A percentile compares a stretch with the other conserved stretches of the same genome.
Evolutionary conservation across 2,888 invertebrate species (phyloP).

Genomic region (Camponotus fellah): DNA sequence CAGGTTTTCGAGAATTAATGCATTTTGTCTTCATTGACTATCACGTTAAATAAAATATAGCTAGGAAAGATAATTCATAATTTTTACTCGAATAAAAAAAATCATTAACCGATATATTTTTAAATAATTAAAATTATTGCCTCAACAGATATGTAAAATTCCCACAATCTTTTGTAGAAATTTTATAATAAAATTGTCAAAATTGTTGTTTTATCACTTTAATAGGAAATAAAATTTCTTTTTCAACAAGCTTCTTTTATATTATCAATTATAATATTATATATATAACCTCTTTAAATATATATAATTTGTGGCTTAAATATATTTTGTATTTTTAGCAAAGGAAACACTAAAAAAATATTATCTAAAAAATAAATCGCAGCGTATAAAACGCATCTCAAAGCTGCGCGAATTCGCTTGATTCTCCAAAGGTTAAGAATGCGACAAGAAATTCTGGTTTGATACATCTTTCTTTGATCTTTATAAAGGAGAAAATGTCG

Average conservation of each 20-base stretch:
- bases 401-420: neutral
- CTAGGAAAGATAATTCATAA: neutral
- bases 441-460: neutral
- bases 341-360: neutral
- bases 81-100: neutral
- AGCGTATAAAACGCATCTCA: neutral
- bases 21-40: neutral
- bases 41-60: neutral
- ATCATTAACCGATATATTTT: neutral
- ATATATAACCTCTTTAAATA: neutral
- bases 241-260: neutral
- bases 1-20: neutral
- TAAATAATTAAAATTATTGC: neutral
- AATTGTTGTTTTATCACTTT: neutral
- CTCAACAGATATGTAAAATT: neutral
- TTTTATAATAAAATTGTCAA: neutral
- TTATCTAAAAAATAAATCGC: neutral
- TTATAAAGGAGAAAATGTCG: constrained; percentile 26
- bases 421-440: constrained; percentile 3
- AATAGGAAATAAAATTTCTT: neutral
- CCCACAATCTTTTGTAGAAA: neutral
- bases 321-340: neutral
- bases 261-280: neutral
- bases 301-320: neutral
- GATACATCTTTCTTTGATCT: neutral